These are phyloP conservation scores for Diadophis punctatus DNA, from an alignment of 2,113 vertebrate species.

Conservation along the genomic window DNA sequence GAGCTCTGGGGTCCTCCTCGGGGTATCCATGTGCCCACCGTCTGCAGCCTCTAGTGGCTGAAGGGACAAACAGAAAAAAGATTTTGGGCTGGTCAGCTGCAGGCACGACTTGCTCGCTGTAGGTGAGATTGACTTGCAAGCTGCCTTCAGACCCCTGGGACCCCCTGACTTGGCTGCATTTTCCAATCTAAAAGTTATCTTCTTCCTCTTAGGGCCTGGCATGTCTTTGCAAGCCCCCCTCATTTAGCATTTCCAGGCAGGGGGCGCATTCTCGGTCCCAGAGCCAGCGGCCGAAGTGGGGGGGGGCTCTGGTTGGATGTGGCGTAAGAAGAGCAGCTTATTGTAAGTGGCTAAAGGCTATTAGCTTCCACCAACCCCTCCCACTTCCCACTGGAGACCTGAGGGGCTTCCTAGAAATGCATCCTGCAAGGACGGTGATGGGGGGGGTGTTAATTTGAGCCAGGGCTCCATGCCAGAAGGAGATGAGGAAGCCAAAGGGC, in stretches of 20 bases:
- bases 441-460: too few species aligned
- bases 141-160: background rate
- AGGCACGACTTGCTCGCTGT: background rate
- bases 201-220: background rate
- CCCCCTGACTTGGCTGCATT: background rate
- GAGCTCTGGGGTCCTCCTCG: too few species aligned
- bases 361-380: background rate
- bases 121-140: background rate
- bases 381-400: background rate
- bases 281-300: too few species aligned
- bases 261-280: accelerated
- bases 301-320: background rate
- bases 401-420: background rate
- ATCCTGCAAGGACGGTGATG: background rate
- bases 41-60: too few species aligned
- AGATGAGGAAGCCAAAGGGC: background rate
- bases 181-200: background rate
- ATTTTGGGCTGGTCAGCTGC: background rate
- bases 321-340: too few species aligned
- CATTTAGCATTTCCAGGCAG: background rate
- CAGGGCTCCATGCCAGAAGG: background rate
- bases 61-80: background rate
- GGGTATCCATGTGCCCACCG: accelerated
- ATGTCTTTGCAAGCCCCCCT: background rate
- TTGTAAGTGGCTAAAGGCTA: too few species aligned